Conservation (phyloP, 2,113 vertebrate genomes). For the Gallinago media region DNA sequence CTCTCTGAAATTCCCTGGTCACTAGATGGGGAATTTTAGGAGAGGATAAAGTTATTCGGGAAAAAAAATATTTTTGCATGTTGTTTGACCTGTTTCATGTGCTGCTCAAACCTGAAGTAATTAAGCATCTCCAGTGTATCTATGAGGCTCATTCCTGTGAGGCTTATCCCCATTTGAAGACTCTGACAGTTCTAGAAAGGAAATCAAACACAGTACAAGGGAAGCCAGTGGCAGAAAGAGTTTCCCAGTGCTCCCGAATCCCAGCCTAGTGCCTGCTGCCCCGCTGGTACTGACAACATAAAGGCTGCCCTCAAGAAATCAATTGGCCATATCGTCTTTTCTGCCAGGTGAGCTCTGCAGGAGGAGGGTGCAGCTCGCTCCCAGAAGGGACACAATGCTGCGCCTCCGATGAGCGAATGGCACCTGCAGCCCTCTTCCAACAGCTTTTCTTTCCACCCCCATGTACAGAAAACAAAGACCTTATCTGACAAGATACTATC, state of each 20-base stretch:
- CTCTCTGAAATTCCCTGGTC: not conserved
- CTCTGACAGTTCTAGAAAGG: not conserved
- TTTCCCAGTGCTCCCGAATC: not conserved
- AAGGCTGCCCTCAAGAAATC: not conserved
- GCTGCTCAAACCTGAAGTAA: not conserved
- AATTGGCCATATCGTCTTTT: not conserved
- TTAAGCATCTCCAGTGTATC: not conserved
- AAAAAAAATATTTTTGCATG: not conserved
- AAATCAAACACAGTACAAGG: not conserved
- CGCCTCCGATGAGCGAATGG: not conserved
- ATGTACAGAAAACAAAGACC: not conserved
- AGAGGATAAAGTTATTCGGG: not conserved
- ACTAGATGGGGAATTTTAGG: not conserved
- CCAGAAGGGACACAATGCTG: not conserved
- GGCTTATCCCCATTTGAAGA: not conserved
- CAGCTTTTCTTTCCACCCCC: not conserved
- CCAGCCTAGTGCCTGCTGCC: not conserved
- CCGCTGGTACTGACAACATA: not conserved
- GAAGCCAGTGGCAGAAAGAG: not conserved
- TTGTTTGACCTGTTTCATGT: not conserved
- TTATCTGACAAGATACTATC: not conserved
- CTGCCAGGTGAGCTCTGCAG: not conserved
- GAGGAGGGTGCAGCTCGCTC: not conserved
- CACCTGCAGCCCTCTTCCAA: not conserved
- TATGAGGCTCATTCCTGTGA: not conserved